Percentiles rank a stretch among this genome's conserved stretches.
Evolutionary conservation across 64 coral and sea anemone species (phyloP).

Genomic region (Porites australiensis): DNA sequence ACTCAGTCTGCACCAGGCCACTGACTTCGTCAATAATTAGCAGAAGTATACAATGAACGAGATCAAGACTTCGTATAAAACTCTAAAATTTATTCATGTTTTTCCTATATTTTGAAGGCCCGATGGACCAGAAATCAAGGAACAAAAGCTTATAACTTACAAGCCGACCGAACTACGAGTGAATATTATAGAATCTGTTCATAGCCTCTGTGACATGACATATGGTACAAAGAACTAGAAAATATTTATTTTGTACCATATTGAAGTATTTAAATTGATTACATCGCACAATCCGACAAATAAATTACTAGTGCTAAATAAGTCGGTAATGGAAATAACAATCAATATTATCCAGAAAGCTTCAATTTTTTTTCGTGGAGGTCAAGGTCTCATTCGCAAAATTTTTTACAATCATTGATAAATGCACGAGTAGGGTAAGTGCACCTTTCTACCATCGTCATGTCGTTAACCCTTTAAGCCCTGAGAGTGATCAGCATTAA

Average conservation of each 20-base stretch:
- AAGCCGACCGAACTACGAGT: not conserved
- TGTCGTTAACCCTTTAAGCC: not conserved
- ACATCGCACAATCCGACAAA: constrained; percentile 43
- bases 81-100: constrained; percentile 50
- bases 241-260: constrained; percentile 43
- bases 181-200: constrained; percentile 37
- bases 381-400: not conserved
- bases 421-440: not conserved
- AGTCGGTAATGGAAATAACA: constrained; percentile 11
- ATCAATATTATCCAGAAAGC: constrained; percentile 25
- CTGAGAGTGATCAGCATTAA: too few species aligned
- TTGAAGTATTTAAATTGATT: constrained; percentile 50
- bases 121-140: constrained; percentile 30
- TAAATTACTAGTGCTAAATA: constrained; percentile 30
- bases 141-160: constrained; percentile 35
- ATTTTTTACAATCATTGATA: constrained; percentile 20
- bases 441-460: not conserved
- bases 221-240: constrained; percentile 38
- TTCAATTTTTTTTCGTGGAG: not conserved
- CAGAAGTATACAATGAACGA: not conserved
- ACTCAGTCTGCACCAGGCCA: too few species aligned
- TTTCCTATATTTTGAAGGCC: constrained; percentile 39
- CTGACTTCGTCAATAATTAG: too few species aligned
- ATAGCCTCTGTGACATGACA: constrained; percentile 30
- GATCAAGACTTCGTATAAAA: constrained; percentile 10